Evolutionary conservation across 2,888 invertebrate species (phyloP).

Genomic region (Asteroscopus sphinx): DNA sequence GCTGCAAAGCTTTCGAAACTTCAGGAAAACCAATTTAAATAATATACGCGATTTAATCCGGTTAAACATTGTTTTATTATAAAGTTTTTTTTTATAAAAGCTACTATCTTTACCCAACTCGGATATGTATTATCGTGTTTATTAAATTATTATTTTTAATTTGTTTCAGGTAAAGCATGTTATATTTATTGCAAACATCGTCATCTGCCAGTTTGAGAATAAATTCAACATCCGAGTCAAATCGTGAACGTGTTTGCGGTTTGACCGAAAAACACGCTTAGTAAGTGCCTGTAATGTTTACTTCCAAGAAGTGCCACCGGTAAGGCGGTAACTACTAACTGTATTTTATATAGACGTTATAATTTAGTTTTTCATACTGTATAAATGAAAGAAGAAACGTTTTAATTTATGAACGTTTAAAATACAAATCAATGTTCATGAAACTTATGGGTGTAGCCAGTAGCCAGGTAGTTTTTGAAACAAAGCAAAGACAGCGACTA

Average conservation of each 20-base stretch:
- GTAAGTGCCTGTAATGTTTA: constrained; percentile 15
- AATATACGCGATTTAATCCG: too few species aligned
- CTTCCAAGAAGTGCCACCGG: constrained; percentile 16
- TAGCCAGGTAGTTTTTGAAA: too few species aligned
- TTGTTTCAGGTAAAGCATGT: constrained; percentile 56
- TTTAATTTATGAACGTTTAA: too few species aligned
- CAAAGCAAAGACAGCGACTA: too few species aligned
- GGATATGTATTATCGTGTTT: constrained; percentile 19
- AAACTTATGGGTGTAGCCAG: too few species aligned
- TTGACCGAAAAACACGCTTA: constrained; percentile 32
- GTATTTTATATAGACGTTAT: constrained; percentile 10
- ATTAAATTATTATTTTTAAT: constrained; percentile 30
- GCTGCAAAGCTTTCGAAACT: too few species aligned
- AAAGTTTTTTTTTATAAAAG: background rate
- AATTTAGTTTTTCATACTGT: constrained; percentile 20
- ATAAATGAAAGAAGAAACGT: constrained; percentile 1
- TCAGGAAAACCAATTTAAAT: too few species aligned
- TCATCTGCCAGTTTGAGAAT: constrained; percentile 8
- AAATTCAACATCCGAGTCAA: constrained; percentile 7
- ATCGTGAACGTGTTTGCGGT: constrained; percentile 27
- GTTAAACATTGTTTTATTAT: background rate
- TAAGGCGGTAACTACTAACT: too few species aligned
- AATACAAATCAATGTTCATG: too few species aligned
- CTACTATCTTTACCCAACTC: constrained; percentile 1
- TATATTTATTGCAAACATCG: constrained; percentile 14